A percentile compares a stretch with the other conserved stretches of the same genome.
Evolutionary conservation across 2,888 invertebrate species (phyloP).

Genomic region (Lobophora halterata): DNA sequence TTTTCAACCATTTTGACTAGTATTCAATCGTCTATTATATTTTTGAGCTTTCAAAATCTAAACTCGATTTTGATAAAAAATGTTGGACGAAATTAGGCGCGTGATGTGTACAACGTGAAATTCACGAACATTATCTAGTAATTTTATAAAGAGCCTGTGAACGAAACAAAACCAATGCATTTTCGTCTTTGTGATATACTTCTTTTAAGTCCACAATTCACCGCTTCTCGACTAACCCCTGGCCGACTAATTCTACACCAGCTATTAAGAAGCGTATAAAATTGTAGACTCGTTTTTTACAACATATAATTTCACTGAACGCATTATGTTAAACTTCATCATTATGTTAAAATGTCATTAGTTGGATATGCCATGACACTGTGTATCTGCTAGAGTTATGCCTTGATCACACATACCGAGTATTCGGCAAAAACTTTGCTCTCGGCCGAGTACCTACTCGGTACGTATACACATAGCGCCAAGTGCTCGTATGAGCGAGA

Average conservation of each 20-base stretch:
- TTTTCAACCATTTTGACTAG: conserved; percentile 31
- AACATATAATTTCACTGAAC: too few relatives aligned
- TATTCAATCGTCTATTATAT: conserved; percentile 29
- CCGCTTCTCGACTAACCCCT: conserved; percentile 13
- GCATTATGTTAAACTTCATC: too few relatives aligned
- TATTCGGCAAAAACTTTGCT: too few relatives aligned
- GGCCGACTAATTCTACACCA: conserved; percentile 5
- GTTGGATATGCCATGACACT: too few relatives aligned
- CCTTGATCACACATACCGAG: too few relatives aligned
- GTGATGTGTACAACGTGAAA: conserved; percentile 16
- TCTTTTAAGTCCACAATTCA: conserved; percentile 17
- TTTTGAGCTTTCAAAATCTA: conserved; percentile 31
- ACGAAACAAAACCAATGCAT: conserved; percentile 17
- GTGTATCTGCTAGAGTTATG: too few relatives aligned
- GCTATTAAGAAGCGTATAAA: conserved; percentile 7
- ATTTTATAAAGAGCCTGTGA: conserved; percentile 25
- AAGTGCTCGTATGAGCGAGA: too few relatives aligned
- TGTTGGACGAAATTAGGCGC: conserved; percentile 28
- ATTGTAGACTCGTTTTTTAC: conserved; percentile 7
- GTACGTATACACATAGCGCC: too few relatives aligned
- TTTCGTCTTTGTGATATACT: conserved; percentile 18
- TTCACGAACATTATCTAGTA: conserved; percentile 22
- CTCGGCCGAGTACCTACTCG: too few relatives aligned
- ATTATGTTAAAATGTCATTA: too few relatives aligned
- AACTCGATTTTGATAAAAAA: conserved; percentile 22